Percentiles rank a stretch among this genome's conserved stretches.
These are phyloP conservation scores for Zaprionus davidi DNA, from an alignment of 1,140 invertebrate genomes.

Conservation along the genomic window DNA sequence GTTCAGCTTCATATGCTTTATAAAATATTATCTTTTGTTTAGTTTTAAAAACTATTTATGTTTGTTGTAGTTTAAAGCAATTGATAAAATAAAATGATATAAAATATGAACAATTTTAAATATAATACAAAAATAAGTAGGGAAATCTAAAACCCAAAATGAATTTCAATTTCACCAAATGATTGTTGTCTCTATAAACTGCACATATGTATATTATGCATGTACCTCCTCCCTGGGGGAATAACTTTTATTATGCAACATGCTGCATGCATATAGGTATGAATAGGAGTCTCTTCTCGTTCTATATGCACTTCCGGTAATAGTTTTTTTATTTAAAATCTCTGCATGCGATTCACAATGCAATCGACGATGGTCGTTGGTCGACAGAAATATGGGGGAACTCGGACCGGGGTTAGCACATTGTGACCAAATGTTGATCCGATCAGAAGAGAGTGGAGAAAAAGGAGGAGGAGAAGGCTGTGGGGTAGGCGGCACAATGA, in stretches of 20 bases:
- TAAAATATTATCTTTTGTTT: neutral
- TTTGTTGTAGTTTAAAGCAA: neutral
- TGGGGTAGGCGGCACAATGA: constrained; percentile 61
- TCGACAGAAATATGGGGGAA: neutral
- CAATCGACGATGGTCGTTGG: neutral
- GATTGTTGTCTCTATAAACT: neutral
- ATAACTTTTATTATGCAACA: constrained; percentile 30
- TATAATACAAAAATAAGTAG: neutral
- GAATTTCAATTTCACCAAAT: neutral
- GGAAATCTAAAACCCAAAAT: neutral
- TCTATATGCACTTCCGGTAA: constrained; percentile 44
- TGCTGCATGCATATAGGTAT: neutral
- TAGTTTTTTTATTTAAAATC: constrained; percentile 9
- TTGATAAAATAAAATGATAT: neutral
- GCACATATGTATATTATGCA: neutral
- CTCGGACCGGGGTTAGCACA: neutral
- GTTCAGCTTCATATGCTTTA: too few relatives aligned
- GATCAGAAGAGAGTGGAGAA: constrained; percentile 55
- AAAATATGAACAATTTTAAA: neutral
- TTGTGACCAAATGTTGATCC: constrained; percentile 69
- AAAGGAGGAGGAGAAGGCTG: constrained; percentile 1
- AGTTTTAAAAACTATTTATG: neutral
- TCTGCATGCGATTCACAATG: constrained; percentile 9
- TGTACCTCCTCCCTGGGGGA: neutral
- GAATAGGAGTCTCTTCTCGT: neutral